Evolutionary conservation across 2,797 vertebrate species (phyloP).

Genomic region (Syngnathus rostellatus): DNA sequence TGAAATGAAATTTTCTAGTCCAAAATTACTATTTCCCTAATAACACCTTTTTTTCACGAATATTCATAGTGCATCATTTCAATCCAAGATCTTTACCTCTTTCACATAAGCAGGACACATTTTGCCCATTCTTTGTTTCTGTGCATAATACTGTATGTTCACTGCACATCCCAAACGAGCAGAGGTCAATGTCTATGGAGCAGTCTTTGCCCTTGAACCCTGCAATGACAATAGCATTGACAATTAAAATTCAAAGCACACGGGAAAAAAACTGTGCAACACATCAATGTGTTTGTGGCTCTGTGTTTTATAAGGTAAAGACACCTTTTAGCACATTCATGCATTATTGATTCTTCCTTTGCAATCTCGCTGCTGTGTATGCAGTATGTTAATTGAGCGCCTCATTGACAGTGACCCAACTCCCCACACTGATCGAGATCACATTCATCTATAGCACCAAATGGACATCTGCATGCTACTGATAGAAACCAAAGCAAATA

Average conservation of each 20-base stretch:
- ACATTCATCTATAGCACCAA: conserved; percentile 60
- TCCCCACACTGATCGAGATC: conserved; percentile 62
- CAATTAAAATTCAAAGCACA: conserved; percentile 8
- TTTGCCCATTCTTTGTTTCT: conserved; percentile 52
- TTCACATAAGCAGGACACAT: conserved; percentile 54
- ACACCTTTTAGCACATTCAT: conserved; percentile 62
- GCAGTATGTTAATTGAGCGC: conserved; percentile 70
- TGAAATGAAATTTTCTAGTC: no score
- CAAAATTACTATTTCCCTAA: not conserved
- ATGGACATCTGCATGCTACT: conserved; percentile 49
- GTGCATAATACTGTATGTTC: conserved; percentile 52
- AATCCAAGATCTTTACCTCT: conserved; percentile 36
- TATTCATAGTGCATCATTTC: not conserved
- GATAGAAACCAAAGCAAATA: conserved; percentile 59
- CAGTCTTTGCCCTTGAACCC: conserved; percentile 62
- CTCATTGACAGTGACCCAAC: conserved; percentile 58
- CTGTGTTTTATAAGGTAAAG: conserved; percentile 56
- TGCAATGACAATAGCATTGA: conserved; percentile 24
- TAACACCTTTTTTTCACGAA: not conserved
- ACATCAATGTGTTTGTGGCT: conserved; percentile 25
- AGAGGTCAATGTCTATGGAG: conserved; percentile 59
- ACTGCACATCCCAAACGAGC: conserved; percentile 56
- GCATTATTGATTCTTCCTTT: conserved; percentile 56
- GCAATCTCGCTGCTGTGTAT: conserved; percentile 59
- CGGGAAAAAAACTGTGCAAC: conserved; percentile 13